phyloP scores from a whole-genome alignment of 2,888 invertebrate species.

The Ophion ventricosus region DNA sequence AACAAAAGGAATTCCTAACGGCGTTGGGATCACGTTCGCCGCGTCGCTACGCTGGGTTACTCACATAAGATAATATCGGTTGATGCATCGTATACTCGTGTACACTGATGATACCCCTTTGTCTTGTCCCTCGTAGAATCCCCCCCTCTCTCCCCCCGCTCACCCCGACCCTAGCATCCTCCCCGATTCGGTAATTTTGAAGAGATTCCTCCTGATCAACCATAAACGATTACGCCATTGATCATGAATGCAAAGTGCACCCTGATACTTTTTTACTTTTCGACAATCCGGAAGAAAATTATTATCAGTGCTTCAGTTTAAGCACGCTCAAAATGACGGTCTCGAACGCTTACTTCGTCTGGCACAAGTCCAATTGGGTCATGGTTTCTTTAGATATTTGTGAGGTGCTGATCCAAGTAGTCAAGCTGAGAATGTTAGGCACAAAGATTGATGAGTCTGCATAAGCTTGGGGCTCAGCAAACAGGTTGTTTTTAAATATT shows the following conservation, averaged over 20 bases:
- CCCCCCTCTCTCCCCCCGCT: neutral
- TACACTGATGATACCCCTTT: constrained; percentile 18
- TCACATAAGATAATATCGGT: constrained; percentile 53
- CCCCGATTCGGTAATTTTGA: constrained; percentile 7
- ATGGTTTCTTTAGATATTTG: too few species aligned
- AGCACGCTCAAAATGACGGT: too few species aligned
- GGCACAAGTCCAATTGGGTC: too few species aligned
- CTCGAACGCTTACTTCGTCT: too few species aligned
- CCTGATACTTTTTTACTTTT: neutral
- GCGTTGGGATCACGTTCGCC: constrained; percentile 68
- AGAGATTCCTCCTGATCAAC: neutral
- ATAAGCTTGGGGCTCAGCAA: too few species aligned
- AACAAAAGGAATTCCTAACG: constrained; percentile 77
- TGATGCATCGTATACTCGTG: constrained; percentile 41
- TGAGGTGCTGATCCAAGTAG: too few species aligned
- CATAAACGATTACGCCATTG: neutral
- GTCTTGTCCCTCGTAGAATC: constrained; percentile 38
- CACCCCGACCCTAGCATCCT: too few species aligned
- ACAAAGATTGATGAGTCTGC: too few species aligned
- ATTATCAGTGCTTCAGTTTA: too few species aligned
- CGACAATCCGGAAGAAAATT: neutral
- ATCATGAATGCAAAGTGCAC: neutral
- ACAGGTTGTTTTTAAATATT: too few species aligned
- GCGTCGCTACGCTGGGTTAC: constrained; percentile 47
- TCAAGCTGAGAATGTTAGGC: too few species aligned